Percentiles rank a stretch among this genome's conserved stretches.
Conservation (phyloP, 2,113 vertebrate species). For the Nasalis larvatus region DNA sequence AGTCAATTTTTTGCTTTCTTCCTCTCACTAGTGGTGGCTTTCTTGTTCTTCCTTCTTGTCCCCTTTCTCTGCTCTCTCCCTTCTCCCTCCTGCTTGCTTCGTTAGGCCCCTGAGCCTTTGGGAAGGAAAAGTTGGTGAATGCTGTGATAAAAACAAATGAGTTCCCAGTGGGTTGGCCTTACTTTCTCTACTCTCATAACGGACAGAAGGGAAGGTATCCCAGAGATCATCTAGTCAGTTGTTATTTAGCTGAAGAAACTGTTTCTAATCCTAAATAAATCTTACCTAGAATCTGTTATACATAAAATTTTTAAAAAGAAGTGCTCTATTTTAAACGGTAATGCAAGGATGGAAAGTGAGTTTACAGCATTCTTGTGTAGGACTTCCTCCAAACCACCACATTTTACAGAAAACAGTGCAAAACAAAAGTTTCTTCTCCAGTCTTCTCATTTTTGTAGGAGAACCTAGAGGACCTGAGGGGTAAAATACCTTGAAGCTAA, state of each 20-base stretch:
- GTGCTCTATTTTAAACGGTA: background rate
- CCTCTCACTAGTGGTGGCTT: background rate
- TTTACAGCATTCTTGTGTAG: fast-evolving
- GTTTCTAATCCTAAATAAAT: background rate
- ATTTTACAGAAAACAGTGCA: background rate
- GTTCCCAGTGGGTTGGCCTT: background rate
- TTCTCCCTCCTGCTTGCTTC: background rate
- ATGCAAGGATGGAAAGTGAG: background rate
- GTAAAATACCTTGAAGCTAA: background rate
- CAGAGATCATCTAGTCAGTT: background rate
- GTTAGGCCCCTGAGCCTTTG: background rate
- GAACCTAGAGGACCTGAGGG: background rate
- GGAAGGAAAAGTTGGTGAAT: background rate
- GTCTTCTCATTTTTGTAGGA: background rate
- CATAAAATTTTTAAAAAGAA: background rate
- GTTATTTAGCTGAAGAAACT: background rate
- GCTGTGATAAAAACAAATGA: background rate
- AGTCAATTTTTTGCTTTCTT: background rate
- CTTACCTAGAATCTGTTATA: background rate
- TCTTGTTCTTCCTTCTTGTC: background rate
- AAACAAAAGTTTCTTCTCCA: background rate
- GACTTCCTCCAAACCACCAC: background rate
- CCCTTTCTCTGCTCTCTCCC: fast-evolving
- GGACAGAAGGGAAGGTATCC: background rate
- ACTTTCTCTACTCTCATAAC: background rate